A percentile compares a stretch with the other conserved stretches of the same genome.
Conservation (phyloP, 2,113 vertebrate species). For the Trochalopteron elliotii region DNA sequence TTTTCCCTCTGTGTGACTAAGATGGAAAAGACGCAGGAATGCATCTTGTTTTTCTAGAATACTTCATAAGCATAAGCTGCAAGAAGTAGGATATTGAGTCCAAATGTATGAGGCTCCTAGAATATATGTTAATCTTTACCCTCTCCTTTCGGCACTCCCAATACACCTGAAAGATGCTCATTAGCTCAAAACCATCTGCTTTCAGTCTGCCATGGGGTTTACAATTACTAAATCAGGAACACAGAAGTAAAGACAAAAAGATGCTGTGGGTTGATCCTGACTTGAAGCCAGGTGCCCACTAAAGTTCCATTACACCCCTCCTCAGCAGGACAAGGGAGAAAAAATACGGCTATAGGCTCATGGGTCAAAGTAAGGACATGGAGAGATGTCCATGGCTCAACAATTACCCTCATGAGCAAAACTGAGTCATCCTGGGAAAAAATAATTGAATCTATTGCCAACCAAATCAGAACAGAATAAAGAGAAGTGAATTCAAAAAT, state of each 20-base stretch:
- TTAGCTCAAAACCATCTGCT: not conserved
- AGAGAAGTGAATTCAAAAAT: not conserved
- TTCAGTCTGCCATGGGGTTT: not conserved
- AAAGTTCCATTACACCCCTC: not conserved
- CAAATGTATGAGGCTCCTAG: not conserved
- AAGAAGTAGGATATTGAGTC: not conserved
- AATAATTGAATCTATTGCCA: not conserved
- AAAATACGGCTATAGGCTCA: not conserved
- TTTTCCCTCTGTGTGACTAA: not conserved
- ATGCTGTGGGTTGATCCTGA: not conserved
- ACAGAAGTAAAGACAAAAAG: not conserved
- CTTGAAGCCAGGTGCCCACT: not conserved
- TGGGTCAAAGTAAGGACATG: not conserved
- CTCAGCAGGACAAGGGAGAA: not conserved
- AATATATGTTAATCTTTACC: not conserved
- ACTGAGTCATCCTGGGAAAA: not conserved
- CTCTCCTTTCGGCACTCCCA: not conserved
- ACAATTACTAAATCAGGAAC: not conserved
- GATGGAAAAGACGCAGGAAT: not conserved
- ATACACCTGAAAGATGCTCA: not conserved
- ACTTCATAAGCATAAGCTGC: not conserved
- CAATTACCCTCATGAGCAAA: not conserved
- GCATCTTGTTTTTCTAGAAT: not conserved
- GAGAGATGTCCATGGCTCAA: not conserved
- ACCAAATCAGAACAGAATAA: not conserved